A percentile compares a stretch with the other conserved stretches of the same genome.
Evolutionary conservation across 2,888 invertebrate genomes (phyloP).

Genomic region (Polyploca ridens): DNA sequence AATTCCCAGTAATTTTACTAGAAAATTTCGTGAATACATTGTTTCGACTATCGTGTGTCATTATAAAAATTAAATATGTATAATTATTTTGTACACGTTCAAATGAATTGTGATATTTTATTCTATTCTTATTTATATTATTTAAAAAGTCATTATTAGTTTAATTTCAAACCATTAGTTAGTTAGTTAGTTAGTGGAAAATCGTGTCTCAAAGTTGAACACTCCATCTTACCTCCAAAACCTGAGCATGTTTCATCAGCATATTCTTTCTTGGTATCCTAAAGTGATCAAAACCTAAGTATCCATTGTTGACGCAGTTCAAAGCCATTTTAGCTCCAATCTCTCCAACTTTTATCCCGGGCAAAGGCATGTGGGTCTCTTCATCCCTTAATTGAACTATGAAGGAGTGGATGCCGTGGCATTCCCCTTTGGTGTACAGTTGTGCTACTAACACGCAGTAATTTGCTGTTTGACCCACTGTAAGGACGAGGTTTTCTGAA

Average conservation of each 20-base stretch:
- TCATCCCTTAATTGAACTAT: conserved; percentile 95
- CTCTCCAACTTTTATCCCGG: conserved; percentile 96
- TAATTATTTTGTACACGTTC: no score
- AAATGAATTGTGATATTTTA: no score
- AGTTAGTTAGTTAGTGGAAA: no score
- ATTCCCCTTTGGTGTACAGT: conserved; percentile 91
- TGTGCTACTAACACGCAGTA: conserved; percentile 96
- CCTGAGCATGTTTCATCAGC: conserved; percentile 97
- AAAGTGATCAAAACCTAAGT: conserved; percentile 92
- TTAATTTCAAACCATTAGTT: no score
- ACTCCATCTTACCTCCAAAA: conserved; percentile 79
- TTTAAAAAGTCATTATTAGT: no score
- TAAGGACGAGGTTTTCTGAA: conserved; percentile 25
- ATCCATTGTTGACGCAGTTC: conserved; percentile 96
- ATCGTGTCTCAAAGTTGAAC: no score
- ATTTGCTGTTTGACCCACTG: conserved; percentile 97
- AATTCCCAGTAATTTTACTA: background rate
- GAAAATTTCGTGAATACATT: no score
- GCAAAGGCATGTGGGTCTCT: conserved; percentile 93
- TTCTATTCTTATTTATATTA: no score
- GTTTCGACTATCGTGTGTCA: no score
- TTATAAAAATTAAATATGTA: no score
- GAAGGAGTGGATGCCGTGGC: conserved; percentile 95
- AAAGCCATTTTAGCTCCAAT: conserved; percentile 97
- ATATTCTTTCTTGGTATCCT: conserved; percentile 94